Conservation (phyloP, 92 coral and sea anemone genomes). For the Parazoanthus atlanticus region DNA sequence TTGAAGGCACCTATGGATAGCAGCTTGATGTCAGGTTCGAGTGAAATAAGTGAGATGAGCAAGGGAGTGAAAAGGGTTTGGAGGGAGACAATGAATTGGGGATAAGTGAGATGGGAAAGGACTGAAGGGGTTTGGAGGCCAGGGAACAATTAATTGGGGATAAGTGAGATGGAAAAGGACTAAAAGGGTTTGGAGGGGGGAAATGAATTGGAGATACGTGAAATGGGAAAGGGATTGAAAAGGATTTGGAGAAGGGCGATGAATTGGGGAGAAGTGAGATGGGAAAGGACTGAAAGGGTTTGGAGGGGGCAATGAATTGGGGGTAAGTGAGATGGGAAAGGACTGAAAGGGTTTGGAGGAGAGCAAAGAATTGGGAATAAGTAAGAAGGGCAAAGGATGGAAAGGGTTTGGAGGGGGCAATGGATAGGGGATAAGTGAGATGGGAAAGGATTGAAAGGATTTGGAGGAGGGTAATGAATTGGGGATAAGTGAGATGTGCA, state of each 20-base stretch:
- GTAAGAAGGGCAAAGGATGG: neutral
- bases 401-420: neutral
- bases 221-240: no score
- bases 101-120: neutral
- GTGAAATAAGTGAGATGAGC: no score
- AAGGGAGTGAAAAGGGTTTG: neutral
- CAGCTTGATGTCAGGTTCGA: no score
- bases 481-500: neutral
- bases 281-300: neutral
- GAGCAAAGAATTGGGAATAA: neutral
- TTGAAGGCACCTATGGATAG: no score
- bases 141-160: neutral
- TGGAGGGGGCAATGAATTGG: neutral
- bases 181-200: neutral
- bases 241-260: neutral
- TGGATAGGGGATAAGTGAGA: no score
- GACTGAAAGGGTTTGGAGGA: neutral
- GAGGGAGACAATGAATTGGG: neutral
- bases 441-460: neutral
- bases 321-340: neutral
- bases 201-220: neutral
- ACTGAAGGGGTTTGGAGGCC: neutral
- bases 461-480: neutral
- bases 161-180: neutral
- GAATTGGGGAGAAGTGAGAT: no score